Evolutionary conservation across 2,888 invertebrate genomes (phyloP).

Genomic region (Osedax fenrisi): DNA sequence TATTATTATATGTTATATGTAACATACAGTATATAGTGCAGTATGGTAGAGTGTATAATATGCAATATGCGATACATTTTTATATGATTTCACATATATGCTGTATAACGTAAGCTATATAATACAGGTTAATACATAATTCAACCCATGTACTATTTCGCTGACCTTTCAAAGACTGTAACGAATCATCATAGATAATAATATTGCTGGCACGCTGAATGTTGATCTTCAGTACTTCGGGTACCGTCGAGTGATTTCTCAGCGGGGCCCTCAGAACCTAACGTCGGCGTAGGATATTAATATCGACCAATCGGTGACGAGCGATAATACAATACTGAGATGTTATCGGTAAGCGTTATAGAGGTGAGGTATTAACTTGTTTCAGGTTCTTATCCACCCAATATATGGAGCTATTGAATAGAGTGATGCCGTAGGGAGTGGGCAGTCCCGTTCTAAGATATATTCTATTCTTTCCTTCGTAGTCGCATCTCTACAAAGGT

Average conservation of each 20-base stretch:
- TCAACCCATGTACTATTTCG: no score
- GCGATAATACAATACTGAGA: no score
- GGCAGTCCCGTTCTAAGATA: constrained; percentile 75
- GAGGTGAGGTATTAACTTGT: constrained; percentile 50
- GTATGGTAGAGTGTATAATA: no score
- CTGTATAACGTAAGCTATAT: no score
- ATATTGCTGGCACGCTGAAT: background rate
- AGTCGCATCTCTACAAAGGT: constrained; percentile 31
- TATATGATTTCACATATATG: no score
- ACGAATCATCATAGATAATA: background rate
- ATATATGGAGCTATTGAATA: constrained; percentile 70
- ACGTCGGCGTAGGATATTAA: background rate
- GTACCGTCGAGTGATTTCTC: background rate
- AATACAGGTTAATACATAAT: no score
- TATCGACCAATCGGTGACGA: no score
- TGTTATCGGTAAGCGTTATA: no score
- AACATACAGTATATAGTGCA: no score
- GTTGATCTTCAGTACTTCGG: background rate
- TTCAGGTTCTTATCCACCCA: constrained; percentile 87
- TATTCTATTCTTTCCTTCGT: constrained; percentile 53
- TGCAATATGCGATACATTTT: no score
- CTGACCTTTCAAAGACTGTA: background rate
- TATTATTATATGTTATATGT: no score
- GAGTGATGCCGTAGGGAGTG: constrained; percentile 81
- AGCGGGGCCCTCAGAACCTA: background rate